Evolutionary conservation across 1,140 invertebrate species (phyloP).

Genomic region (Oppia nitens): DNA sequence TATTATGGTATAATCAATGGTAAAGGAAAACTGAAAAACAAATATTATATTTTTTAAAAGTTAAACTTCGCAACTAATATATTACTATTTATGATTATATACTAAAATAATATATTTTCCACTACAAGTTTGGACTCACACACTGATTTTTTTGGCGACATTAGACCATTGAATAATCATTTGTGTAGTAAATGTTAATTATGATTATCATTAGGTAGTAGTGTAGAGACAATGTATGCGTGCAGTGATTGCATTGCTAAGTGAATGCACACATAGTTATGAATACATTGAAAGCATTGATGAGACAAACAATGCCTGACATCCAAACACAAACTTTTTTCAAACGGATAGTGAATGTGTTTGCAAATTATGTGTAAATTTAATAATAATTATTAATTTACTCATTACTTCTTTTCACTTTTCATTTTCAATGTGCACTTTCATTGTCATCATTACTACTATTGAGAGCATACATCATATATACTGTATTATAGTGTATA

Average conservation of each 20-base stretch:
- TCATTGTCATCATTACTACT: too few species aligned
- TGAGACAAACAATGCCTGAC: too few species aligned
- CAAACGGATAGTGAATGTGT: background rate
- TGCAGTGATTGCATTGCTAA: too few species aligned
- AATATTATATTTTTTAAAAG: background rate
- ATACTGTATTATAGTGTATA: background rate
- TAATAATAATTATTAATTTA: background rate
- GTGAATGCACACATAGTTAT: background rate
- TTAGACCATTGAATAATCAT: background rate
- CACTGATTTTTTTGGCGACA: background rate
- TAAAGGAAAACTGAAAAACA: background rate
- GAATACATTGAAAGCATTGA: too few species aligned
- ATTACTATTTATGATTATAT: too few species aligned
- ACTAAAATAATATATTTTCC: too few species aligned
- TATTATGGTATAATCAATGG: background rate
- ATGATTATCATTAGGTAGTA: background rate
- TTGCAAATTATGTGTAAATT: background rate
- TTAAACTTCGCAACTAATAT: too few species aligned
- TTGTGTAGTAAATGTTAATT: background rate
- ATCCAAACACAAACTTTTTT: too few species aligned
- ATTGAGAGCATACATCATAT: background rate
- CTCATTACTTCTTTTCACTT: background rate
- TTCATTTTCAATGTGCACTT: background rate
- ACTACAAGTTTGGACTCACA: background rate
- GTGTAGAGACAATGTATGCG: too few species aligned